Base-by-base conservation (phyloP, 2,888 invertebrate genomes). In the Meteorus colon region DNA sequence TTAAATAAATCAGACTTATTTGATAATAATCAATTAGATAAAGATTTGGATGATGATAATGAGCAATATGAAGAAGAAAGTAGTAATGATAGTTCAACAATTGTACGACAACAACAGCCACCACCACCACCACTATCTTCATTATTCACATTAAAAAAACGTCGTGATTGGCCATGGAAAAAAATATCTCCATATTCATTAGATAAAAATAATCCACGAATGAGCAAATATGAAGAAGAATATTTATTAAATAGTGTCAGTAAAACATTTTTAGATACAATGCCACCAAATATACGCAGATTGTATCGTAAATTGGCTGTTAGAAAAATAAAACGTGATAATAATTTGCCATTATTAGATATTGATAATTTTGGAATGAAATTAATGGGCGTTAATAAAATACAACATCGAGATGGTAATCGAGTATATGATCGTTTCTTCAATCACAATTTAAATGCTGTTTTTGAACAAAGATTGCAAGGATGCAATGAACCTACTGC, bases 271-370 rank as follows among this genome's bases (percentile, higher is more conserved):
- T 73, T 87, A 2, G 78, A 83, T 34, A 80, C 82, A 12, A 85
- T 89, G 4, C 84, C 90, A 3, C 81, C 86, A 3, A 81, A 87
- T 14, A 83, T 88, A 24, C 85, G 91, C 8, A 90, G 93, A 51
- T 86, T 93, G 0, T 91, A 92, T 81, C 88, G 93, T 59, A 94
- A 94, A 86, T 86, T 94, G 12, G 87, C 89, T n/a, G 88, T 93
- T 16, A 90, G 93, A 29, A 91, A 91, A 82, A 86, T 91, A 75
- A 93, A 93, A 83, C 88, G 93, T n/a, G 91, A 92, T 78, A 90
- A 90, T 78, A 91, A 91, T 72, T 84, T 92, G 71, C 90, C 91
- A 1, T 81, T 92, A 6, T 91, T 94, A 78, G 92, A 94, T 84
- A 83, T 94, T n/a, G 93, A 93, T 82, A 77, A 78, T 41, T 81